Conservation (phyloP, 2,797 vertebrate genomes). For the Cryptoprocta ferox region DNA sequence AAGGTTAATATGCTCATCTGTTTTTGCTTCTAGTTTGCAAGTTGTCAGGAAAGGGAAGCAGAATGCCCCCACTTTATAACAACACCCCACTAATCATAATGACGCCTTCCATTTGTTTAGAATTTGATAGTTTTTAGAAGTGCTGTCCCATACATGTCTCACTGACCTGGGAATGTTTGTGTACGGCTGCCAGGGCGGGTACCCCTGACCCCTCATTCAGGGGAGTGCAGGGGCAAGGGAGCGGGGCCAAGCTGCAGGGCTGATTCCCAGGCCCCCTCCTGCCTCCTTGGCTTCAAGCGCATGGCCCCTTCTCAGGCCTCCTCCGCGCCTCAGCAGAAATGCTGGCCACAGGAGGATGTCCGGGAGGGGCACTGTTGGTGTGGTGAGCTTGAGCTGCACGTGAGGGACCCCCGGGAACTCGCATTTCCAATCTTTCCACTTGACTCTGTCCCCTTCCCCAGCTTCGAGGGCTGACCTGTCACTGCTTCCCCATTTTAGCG, state of each 20-base stretch:
- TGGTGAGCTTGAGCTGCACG: not conserved
- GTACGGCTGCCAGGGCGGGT: not conserved
- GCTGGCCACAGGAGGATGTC: not conserved
- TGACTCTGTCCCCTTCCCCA: not conserved
- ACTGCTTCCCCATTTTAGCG: not conserved
- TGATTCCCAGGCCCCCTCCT: not conserved
- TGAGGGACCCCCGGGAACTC: not conserved
- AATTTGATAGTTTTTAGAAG: not conserved
- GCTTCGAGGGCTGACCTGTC: not conserved
- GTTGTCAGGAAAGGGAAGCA: not conserved
- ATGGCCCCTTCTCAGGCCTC: not conserved
- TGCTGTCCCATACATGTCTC: not conserved
- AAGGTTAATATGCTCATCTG: not conserved
- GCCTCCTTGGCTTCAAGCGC: not conserved
- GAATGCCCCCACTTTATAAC: not conserved
- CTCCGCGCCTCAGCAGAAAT: not conserved
- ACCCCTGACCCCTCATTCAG: not conserved
- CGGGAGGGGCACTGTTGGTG: not conserved
- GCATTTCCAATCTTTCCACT: not conserved
- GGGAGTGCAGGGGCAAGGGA: too few species aligned
- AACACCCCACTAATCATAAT: not conserved
- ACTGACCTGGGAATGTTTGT: not conserved
- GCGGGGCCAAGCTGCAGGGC: not conserved
- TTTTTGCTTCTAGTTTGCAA: conserved; percentile 38
- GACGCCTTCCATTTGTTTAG: not conserved